These are phyloP conservation scores for Pseudochromis fuscus DNA, from an alignment of 2,797 vertebrate species.

Conservation along the genomic window DNA sequence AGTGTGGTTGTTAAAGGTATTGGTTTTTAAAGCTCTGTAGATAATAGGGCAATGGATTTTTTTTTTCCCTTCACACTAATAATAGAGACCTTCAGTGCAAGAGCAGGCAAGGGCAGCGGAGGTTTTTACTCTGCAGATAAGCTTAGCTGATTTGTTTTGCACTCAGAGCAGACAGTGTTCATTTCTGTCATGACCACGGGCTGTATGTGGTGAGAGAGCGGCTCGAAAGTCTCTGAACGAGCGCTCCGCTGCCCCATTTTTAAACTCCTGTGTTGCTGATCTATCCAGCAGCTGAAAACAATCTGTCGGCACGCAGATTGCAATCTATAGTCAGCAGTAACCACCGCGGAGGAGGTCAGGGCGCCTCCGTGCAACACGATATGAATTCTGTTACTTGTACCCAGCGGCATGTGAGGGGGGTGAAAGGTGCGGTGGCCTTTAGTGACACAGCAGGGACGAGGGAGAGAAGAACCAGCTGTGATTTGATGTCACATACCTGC, in stretches of 20 bases:
- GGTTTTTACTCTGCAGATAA: slow-evolving; percentile 36
- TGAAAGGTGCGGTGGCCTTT: slow-evolving; percentile 24
- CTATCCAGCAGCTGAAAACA: slow-evolving; percentile 49
- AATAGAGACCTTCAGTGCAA: slow-evolving; percentile 40
- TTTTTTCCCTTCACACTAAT: slow-evolving; percentile 33
- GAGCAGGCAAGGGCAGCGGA: slow-evolving; percentile 27
- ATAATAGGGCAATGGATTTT: slow-evolving; percentile 46
- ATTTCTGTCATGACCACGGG: slow-evolving; percentile 41
- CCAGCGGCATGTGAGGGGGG: slow-evolving; percentile 22
- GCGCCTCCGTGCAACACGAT: slow-evolving; percentile 38
- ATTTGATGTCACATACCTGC: slow-evolving; percentile 37
- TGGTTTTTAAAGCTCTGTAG: slow-evolving; percentile 25
- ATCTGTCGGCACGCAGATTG: slow-evolving; percentile 40
- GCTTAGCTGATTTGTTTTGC: slow-evolving; percentile 57
- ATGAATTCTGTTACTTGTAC: slow-evolving; percentile 59
- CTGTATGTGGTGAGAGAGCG: slow-evolving; percentile 44
- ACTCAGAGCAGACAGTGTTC: slow-evolving; percentile 30
- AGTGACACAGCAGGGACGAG: slow-evolving; percentile 21
- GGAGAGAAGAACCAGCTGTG: slow-evolving; percentile 36
- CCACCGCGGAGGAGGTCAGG: slow-evolving; percentile 60
- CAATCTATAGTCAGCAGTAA: slow-evolving; percentile 49
- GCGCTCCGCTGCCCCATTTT: slow-evolving; percentile 17
- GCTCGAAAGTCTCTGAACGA: slow-evolving; percentile 22
- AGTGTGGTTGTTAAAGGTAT: slow-evolving; percentile 8
- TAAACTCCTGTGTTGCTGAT: slow-evolving; percentile 49